Base-by-base conservation (phyloP, 2,888 invertebrate species). In the Acheta domesticus region DNA sequence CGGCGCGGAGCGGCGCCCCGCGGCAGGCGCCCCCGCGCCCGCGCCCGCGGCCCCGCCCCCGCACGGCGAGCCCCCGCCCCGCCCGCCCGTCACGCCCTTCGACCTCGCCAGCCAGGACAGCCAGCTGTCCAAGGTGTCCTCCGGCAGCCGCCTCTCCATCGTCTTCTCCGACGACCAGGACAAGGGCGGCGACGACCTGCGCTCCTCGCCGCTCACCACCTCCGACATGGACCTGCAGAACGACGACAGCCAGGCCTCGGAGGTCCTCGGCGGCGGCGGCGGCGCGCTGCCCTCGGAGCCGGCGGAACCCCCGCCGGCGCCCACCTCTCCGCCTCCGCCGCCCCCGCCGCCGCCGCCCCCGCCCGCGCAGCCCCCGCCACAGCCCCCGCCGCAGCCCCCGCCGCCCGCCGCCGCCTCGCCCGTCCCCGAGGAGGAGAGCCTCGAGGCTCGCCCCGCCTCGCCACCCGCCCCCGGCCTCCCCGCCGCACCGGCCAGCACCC, bases 121-220 rank as follows among this genome's bases (percentile, higher is more conserved):
- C 0, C 89, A 91, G 78, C 85, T 91, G 0, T 91, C 91, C 1
- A 90, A 90, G 85, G 90, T 91, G 21, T 91, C 91, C 48, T 91
- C 90, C 8, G 90, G 91, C 80, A 91, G 90, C 80, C 87, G 88
- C 23, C 84, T 90, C 49, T 91, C 90, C 0, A 88, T 89, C 76
- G 88, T 89, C 3, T 78, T 78, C 23, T 79, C 77, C 12, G 80
- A 77, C 11, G 50, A 86, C 87, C 79, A 86, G 87, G 48, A 86
- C 86, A 20, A 86, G 86, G 87, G 77, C 50, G 23, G 23, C 23
- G 23, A 23, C 23, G 78, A 78, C 20, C 36, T 48, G n/a, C 23
- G 48, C 19, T 19, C 14, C n/a, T 62, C 62, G 14, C 62, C 62
- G 14, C n/a, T 62, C 62, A 62, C 62, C n/a, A 62, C 62, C n/a